These are phyloP conservation scores for Neomorphus geoffroyi DNA, from an alignment of 2,797 vertebrate species.

Conservation along the genomic window DNA sequence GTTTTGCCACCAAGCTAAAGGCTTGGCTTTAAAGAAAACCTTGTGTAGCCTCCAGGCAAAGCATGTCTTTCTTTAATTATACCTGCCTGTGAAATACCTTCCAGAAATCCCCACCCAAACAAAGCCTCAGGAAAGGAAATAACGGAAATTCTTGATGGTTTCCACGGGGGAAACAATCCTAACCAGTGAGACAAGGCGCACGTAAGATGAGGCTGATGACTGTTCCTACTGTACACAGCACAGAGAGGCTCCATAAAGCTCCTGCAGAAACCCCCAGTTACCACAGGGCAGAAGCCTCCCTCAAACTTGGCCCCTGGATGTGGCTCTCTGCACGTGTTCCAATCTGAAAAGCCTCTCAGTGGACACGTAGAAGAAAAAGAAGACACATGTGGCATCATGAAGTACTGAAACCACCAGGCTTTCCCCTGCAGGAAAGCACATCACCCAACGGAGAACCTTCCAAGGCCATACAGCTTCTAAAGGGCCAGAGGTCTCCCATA, in stretches of 20 bases:
- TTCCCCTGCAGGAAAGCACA: background rate
- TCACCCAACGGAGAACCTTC: background rate
- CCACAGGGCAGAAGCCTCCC: background rate
- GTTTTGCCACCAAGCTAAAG: background rate
- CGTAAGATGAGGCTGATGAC: constrained; percentile 35
- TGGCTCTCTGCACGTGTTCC: background rate
- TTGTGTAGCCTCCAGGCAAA: constrained; percentile 15
- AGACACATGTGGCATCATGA: background rate
- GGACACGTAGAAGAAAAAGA: background rate
- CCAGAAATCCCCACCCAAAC: constrained; percentile 69
- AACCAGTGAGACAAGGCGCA: constrained; percentile 43
- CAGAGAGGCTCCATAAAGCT: background rate
- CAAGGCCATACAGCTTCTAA: background rate
- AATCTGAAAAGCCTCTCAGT: background rate
- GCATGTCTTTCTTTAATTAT: constrained; percentile 54
- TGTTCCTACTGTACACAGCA: constrained; percentile 37
- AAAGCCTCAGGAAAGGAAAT: constrained; percentile 68
- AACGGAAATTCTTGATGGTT: constrained; percentile 63
- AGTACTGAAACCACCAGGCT: background rate
- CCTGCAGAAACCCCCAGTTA: background rate
- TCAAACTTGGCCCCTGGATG: background rate
- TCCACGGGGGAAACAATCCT: constrained; percentile 28
- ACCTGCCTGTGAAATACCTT: constrained; percentile 68
- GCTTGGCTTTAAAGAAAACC: constrained; percentile 22
- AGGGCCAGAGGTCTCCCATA: background rate